Conservation (phyloP, 2,888 invertebrate genomes). For the Ypsolopha sequella region DNA sequence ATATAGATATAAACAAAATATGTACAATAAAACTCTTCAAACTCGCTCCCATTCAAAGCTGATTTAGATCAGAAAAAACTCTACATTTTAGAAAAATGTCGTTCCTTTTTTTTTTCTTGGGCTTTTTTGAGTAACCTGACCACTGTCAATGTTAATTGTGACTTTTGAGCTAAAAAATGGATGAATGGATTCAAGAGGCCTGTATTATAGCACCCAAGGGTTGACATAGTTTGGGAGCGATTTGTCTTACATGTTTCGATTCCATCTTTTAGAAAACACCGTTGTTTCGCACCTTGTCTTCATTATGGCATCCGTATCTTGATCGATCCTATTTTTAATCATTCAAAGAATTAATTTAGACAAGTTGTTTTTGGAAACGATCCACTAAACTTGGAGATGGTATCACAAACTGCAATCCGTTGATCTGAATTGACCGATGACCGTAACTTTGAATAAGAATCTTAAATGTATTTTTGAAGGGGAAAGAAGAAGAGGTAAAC, state of each 20-base stretch:
- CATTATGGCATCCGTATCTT: conserved; percentile 26
- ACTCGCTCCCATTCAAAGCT: conserved; percentile 27
- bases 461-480: too few species aligned
- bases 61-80: conserved; percentile 26
- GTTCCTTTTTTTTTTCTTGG: conserved; percentile 31
- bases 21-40: conserved; percentile 48
- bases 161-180: conserved; percentile 46
- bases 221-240: conserved; percentile 54
- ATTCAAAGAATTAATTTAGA: conserved; percentile 4
- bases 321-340: conserved; percentile 1
- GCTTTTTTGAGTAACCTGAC: conserved; percentile 37
- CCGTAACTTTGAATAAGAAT: too few species aligned
- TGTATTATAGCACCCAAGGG: conserved; percentile 45
- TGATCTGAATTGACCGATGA: too few species aligned
- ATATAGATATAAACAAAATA: conserved; percentile 60
- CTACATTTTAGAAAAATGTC: conserved; percentile 36
- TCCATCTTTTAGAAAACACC: conserved; percentile 38
- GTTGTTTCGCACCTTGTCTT: conserved; percentile 53
- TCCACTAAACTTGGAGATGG: too few species aligned
- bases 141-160: conserved; percentile 62
- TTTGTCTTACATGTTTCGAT: conserved; percentile 61
- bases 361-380: too few species aligned
- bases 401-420: too few species aligned
- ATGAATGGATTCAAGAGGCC: conserved; percentile 41
- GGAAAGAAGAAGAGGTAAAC: too few species aligned